Conservation (phyloP, 1,140 invertebrate genomes). For the Drosophila parabipectinata region DNA sequence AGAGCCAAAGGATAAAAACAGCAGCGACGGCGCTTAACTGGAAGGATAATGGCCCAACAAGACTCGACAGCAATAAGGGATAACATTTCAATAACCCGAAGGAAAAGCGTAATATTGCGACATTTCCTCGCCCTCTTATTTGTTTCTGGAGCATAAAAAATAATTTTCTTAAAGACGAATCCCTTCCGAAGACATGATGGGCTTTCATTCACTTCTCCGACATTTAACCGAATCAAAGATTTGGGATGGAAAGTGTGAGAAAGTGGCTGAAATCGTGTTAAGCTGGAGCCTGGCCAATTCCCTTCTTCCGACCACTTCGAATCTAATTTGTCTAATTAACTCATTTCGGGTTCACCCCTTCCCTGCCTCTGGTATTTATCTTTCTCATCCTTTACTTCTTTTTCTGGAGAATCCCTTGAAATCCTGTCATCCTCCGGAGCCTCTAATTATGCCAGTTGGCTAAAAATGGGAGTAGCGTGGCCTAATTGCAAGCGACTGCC, state of each 20-base stretch:
- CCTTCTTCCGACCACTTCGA: background rate
- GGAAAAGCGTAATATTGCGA: constrained; percentile 8
- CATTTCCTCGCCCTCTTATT: background rate
- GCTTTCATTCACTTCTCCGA: background rate
- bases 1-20: constrained; percentile 23
- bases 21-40: constrained; percentile 6
- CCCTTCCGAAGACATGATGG: background rate
- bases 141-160: constrained; percentile 14
- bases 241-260: background rate
- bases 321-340: constrained; percentile 47
- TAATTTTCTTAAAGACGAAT: constrained; percentile 4
- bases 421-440: constrained; percentile 1
- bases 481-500: constrained; percentile 38
- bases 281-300: background rate
- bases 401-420: constrained; percentile 24
- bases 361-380: background rate
- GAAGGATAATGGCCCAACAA: constrained; percentile 40
- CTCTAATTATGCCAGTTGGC: constrained; percentile 40
- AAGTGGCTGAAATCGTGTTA: background rate
- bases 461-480: constrained; percentile 24
- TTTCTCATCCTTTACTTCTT: background rate
- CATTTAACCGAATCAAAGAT: background rate
- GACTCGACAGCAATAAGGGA: constrained; percentile 37
- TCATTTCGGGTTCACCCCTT: constrained; percentile 20
- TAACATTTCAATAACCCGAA: constrained; percentile 40